Evolutionary conservation across 2,113 vertebrate species (phyloP).

Genomic region (Xenopus tropicalis): DNA sequence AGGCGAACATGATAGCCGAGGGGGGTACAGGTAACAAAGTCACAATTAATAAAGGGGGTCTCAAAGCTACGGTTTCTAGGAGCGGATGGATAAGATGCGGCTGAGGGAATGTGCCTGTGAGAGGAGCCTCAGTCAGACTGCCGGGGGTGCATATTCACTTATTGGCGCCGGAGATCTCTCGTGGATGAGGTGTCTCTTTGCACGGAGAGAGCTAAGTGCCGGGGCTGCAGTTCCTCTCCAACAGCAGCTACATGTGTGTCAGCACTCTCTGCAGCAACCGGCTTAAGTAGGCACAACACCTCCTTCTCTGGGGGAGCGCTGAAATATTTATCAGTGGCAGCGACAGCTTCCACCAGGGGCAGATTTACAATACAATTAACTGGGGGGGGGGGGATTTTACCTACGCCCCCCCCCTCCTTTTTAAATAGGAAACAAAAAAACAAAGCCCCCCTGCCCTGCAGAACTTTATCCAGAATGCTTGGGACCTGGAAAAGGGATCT

Average conservation of each 20-base stretch:
- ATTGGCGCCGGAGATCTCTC: conserved; percentile 65
- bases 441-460: too few relatives aligned
- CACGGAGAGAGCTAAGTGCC: conserved; percentile 65
- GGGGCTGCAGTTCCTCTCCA: conserved; percentile 66
- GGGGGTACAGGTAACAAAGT: conserved; percentile 54
- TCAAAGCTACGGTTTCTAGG: conserved; percentile 50
- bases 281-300: conserved; percentile 58
- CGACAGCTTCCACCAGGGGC: neutral
- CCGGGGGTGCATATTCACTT: conserved; percentile 74
- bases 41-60: conserved; percentile 49
- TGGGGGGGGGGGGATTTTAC: too few relatives aligned
- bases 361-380: neutral
- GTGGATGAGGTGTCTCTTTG: conserved; percentile 60
- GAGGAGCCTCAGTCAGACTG: conserved; percentile 54
- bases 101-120: neutral
- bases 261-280: conserved; percentile 59
- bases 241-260: conserved; percentile 66
- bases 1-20: conserved; percentile 82
- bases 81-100: neutral
- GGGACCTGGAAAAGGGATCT: too few relatives aligned
- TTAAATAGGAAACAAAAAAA: too few relatives aligned
- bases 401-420: too few relatives aligned
- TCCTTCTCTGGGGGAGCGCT: conserved; percentile 46
- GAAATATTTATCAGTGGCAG: neutral
- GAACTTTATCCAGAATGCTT: too few relatives aligned